Evolutionary conservation across 2,113 vertebrate genomes (phyloP).

Genomic region (Oryctolagus cuniculus): mOryCun1.1 NC_091434.1:54699001-54699500

Average conservation of each 20-base stretch:
- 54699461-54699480: no score
- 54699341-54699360: background rate
- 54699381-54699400: no score
- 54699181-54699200: constrained; percentile 9
- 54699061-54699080: background rate
- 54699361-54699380: no score
- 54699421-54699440: no score
- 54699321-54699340: background rate
- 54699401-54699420: no score
- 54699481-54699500: no score
- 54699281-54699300: background rate
- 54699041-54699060: background rate
- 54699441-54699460: no score
- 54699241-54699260: background rate
- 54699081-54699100: background rate
- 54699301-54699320: background rate
- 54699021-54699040: no score
- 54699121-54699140: background rate
- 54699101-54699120: background rate
- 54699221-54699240: background rate
- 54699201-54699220: constrained; percentile 7
- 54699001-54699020: background rate
- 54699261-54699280: background rate
- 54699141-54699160: background rate
- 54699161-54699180: background rate